Conservation (phyloP, 2,113 vertebrate genomes). For the Hippocampus abdominalis region DNA sequence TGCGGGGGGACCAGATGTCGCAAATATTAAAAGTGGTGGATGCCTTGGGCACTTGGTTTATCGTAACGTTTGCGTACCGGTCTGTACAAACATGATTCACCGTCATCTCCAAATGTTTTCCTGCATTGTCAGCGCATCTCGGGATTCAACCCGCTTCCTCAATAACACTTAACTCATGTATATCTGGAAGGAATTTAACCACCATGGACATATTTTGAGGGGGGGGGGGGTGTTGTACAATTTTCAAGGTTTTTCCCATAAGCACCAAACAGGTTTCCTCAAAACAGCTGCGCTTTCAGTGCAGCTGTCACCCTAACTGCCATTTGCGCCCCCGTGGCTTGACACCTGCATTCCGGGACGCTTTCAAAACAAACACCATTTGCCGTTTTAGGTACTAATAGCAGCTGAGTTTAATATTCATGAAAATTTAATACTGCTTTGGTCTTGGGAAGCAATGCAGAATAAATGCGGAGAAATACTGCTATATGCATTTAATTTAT, state of each 20-base stretch:
- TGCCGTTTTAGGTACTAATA: not conserved
- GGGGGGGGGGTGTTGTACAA: too few relatives aligned
- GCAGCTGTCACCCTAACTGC: not conserved
- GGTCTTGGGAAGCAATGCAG: not conserved
- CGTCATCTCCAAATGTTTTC: constrained; percentile 6
- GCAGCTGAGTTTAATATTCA: not conserved
- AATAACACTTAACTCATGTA: constrained; percentile 4
- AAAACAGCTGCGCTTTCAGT: not conserved
- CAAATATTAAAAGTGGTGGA: constrained; percentile 31
- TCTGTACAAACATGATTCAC: constrained; percentile 29
- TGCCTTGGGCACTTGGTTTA: constrained; percentile 27
- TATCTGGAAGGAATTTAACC: not conserved
- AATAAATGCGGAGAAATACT: too few relatives aligned
- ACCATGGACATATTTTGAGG: not conserved
- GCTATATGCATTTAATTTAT: too few relatives aligned
- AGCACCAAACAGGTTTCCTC: not conserved
- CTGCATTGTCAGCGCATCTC: constrained; percentile 14
- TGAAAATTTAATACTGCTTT: not conserved
- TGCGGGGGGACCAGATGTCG: constrained; percentile 17
- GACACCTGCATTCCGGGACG: not conserved
- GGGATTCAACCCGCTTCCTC: not conserved
- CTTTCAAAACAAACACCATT: not conserved
- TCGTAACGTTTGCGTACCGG: constrained; percentile 1
- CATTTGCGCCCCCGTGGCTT: not conserved
- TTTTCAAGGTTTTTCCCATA: not conserved